These are phyloP conservation scores for Pseudomugil gertrudae DNA, from an alignment of 2,797 vertebrate species.

Conservation along the genomic window DNA sequence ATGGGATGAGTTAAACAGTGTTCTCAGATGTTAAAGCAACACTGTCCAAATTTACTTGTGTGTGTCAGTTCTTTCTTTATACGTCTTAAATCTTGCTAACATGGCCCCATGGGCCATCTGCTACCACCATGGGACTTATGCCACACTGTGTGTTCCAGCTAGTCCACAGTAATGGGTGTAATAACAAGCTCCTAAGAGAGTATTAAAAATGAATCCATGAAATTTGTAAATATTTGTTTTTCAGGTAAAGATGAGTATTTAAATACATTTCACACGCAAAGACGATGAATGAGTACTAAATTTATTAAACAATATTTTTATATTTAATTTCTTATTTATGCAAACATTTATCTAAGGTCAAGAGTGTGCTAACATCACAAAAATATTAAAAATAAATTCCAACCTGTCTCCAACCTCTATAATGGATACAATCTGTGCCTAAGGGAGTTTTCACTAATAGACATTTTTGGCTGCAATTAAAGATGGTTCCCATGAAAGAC, in stretches of 20 bases:
- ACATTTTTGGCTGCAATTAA: slow-evolving; percentile 84
- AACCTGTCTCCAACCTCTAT: slow-evolving; percentile 54
- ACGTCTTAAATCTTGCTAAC: slow-evolving; percentile 80
- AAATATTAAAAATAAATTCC: slow-evolving; percentile 5
- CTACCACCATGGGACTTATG: slow-evolving; percentile 49
- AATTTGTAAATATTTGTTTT: slow-evolving; percentile 52
- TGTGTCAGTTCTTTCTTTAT: slow-evolving; percentile 77
- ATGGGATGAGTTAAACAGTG: slow-evolving; percentile 88
- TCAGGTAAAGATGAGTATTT: slow-evolving; percentile 25
- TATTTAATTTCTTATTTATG: neutral
- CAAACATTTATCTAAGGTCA: neutral
- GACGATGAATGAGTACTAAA: slow-evolving; percentile 5
- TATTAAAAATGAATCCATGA: slow-evolving; percentile 53
- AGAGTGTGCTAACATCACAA: slow-evolving; percentile 3
- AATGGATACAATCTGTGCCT: slow-evolving; percentile 68
- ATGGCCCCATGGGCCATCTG: slow-evolving; percentile 69
- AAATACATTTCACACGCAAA: slow-evolving; percentile 27
- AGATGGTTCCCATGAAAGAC: slow-evolving; percentile 70
- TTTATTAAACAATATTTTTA: neutral
- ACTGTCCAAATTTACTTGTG: slow-evolving; percentile 84
- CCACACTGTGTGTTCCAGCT: slow-evolving; percentile 60
- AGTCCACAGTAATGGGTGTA: slow-evolving; percentile 47
- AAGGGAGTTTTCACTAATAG: slow-evolving; percentile 72
- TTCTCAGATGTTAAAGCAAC: slow-evolving; percentile 91
- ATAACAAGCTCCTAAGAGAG: slow-evolving; percentile 52